Evolutionary conservation across 1,140 invertebrate species (phyloP), one percentile per base, ranked within the genome.

Genomic region (Mactra quadrangularis): DNA sequence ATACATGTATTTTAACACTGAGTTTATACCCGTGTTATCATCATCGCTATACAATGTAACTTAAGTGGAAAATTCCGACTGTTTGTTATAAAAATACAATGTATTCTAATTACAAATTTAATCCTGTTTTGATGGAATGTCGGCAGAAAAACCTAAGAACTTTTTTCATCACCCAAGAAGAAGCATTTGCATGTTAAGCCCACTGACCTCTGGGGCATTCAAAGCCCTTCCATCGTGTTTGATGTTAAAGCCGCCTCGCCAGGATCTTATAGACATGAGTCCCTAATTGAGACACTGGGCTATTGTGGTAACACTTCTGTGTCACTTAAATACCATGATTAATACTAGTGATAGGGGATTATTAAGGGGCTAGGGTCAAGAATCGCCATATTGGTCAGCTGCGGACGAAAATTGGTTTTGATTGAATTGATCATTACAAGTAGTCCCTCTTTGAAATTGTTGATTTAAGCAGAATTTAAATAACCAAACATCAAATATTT

Each of bases 391-490:
- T 38, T 68, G 76, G 76, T 68, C 76, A 78, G 76, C 76, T 68
- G 76, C 59, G 25, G 47, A 41, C 60, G 60, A 60, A 66, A 78
- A 78, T 78, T 64, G 52, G 57, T 68, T 78, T 78, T 53, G n/a
- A 78, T 78, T 78, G 60, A 78, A 78, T 19, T 78, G 76, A 68
- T 66, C 27, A 31, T 17, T 38, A 55, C 76, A 78, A 68, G 60
- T 55, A 68, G 76, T 78, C 52, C 33, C 17, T 33, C 27, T 64
- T 66, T 35, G 76, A 68, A 68, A 78, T 25, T 68, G 76, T 68
- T 68, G 60, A 78, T 78, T 78, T 66, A 33, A 68, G 76, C 76
- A 68, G 76, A 78, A 68, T 78, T 78, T 78, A 78, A 78, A 55
- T 78, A 68, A 68, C 62, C 62, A 68, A 68, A 78, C 76, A 78